A percentile compares a stretch with the other conserved stretches of the same genome.
phyloP scores from a whole-genome alignment of 2,797 vertebrate species.

The Enteromius fasciolatus region DNA sequence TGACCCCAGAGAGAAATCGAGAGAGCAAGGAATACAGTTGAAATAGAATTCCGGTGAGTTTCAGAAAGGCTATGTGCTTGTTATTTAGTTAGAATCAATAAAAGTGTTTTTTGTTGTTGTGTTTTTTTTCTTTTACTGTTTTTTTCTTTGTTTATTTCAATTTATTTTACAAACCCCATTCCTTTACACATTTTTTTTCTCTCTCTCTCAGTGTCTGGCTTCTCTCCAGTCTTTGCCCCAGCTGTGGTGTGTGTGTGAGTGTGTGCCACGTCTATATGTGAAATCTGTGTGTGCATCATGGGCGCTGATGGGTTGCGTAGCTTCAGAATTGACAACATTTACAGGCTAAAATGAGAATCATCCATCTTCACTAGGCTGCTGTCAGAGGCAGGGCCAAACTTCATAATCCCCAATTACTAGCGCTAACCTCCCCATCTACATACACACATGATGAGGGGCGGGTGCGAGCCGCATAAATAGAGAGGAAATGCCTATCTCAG shows the following conservation, averaged over 20 bases:
- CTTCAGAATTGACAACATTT: slow-evolving; percentile 99
- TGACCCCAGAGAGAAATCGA: slow-evolving; percentile 44
- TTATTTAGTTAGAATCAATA: slow-evolving; percentile 29
- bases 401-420: slow-evolving; percentile 99
- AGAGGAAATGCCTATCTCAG: slow-evolving; percentile 31
- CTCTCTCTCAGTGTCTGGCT: slow-evolving; percentile 18
- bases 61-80: slow-evolving; percentile 14
- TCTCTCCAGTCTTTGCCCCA: slow-evolving; percentile 69
- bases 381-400: slow-evolving; percentile 99
- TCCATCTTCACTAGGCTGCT: slow-evolving; percentile 99
- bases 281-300: slow-evolving; percentile 80
- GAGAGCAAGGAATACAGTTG: slow-evolving; percentile 49
- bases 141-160: neutral
- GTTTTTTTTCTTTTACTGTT: neutral
- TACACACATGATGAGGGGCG: slow-evolving; percentile 68
- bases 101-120: neutral
- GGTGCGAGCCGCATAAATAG: slow-evolving; percentile 29
- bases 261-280: slow-evolving; percentile 29
- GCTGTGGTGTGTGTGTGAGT: slow-evolving; percentile 81
- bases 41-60: slow-evolving; percentile 29
- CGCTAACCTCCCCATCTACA: slow-evolving; percentile 94
- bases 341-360: slow-evolving; percentile 99
- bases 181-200: slow-evolving; percentile 14
- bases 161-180: slow-evolving; percentile 28
- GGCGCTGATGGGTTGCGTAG: slow-evolving; percentile 97